A percentile compares a stretch with the other conserved stretches of the same genome.
Conservation (phyloP, 2,797 vertebrate genomes). For the Sandelia bainsii region DNA sequence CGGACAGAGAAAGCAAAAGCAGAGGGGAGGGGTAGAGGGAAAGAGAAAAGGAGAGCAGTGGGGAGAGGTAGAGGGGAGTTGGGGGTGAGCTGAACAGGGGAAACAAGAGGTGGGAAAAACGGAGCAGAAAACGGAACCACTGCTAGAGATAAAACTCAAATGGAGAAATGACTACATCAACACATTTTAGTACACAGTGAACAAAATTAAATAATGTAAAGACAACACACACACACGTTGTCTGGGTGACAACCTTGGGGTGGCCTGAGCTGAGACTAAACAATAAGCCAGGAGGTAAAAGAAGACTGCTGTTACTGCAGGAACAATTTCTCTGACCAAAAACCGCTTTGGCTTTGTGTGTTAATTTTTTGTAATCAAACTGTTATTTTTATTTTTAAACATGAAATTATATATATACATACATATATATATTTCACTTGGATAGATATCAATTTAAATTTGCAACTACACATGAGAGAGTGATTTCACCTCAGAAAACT, state of each 20-base stretch:
- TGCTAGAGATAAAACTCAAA: conserved; percentile 56
- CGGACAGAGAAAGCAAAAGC: conserved; percentile 71
- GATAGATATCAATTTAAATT: conserved; percentile 43
- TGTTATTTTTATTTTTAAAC: not conserved
- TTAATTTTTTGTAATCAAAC: not conserved
- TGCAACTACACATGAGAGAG: conserved; percentile 59
- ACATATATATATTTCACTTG: conserved; percentile 29
- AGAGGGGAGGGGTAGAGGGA: conserved; percentile 30
- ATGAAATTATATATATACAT: not conserved
- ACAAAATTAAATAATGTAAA: conserved; percentile 50
- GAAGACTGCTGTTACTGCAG: conserved; percentile 54
- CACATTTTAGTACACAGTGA: conserved; percentile 44
- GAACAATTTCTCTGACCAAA: conserved; percentile 27
- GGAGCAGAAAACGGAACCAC: conserved; percentile 40
- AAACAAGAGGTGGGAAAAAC: conserved; percentile 51
- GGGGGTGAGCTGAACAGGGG: conserved; percentile 1
- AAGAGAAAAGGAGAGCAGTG: conserved; percentile 28
- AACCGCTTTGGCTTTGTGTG: not conserved
- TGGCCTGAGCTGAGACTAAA: conserved; percentile 74
- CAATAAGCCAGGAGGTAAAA: conserved; percentile 70
- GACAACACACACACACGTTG: conserved; percentile 41
- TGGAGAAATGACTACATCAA: conserved; percentile 48
- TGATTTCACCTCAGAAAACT: conserved; percentile 78
- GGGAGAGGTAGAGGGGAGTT: conserved; percentile 43
- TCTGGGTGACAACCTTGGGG: conserved; percentile 78